Conservation (phyloP, 2,113 vertebrate species). For the Plectropomus leopardus region DNA sequence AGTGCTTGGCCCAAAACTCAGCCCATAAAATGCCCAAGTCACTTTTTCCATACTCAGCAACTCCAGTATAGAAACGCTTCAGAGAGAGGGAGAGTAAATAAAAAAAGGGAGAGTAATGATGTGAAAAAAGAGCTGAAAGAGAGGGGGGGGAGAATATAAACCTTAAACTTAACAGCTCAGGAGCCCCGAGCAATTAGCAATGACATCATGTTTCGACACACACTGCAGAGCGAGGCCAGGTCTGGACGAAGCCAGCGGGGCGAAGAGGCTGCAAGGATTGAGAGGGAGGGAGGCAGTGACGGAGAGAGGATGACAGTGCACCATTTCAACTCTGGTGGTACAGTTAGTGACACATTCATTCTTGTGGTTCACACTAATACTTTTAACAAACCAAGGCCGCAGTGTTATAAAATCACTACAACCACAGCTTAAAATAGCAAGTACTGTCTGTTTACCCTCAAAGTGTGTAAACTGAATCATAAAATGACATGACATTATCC, state of each 20-base stretch:
- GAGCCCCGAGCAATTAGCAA: constrained; percentile 63
- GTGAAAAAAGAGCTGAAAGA: constrained; percentile 33
- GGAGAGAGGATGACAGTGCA: constrained; percentile 71
- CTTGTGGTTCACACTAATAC: constrained; percentile 52
- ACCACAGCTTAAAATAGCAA: constrained; percentile 25
- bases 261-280: constrained; percentile 28
- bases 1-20: constrained; percentile 61
- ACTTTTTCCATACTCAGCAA: constrained; percentile 80
- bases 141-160: constrained; percentile 53
- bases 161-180: constrained; percentile 50
- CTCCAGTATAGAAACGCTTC: constrained; percentile 62
- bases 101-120: constrained; percentile 29
- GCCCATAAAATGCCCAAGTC: constrained; percentile 74
- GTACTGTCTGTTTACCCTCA: constrained; percentile 21
- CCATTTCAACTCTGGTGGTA: constrained; percentile 63
- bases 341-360: constrained; percentile 56
- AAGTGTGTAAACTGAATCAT: not conserved
- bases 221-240: constrained; percentile 43
- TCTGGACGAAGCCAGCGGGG: constrained; percentile 38
- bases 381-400: constrained; percentile 36
- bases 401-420: constrained; percentile 28
- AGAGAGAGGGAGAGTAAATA: constrained; percentile 19
- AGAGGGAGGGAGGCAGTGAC: constrained; percentile 22
- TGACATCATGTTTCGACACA: constrained; percentile 67
- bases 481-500: not conserved